These are phyloP conservation scores for Harpegnathos saltator DNA, from an alignment of 1,140 invertebrate species.

Conservation along the genomic window DNA sequence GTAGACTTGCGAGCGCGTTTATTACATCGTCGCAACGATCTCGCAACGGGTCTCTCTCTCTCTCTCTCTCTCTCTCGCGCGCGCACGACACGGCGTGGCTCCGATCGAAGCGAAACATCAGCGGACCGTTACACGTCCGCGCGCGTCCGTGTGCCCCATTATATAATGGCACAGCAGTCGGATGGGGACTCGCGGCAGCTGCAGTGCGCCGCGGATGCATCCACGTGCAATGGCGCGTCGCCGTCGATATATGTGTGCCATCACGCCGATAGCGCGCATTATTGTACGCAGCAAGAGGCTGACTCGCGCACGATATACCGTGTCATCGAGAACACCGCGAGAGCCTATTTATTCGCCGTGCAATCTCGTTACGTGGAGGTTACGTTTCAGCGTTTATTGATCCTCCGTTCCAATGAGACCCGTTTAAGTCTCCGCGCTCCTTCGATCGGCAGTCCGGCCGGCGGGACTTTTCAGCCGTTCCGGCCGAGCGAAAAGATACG, in stretches of 20 bases:
- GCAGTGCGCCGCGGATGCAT: slow-evolving; percentile 31
- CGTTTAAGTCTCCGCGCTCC: background rate
- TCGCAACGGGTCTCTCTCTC: slow-evolving; percentile 44
- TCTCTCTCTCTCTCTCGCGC: too few relatives aligned
- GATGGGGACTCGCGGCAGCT: slow-evolving; percentile 51
- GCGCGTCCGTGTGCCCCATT: slow-evolving; percentile 40
- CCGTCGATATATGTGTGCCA: slow-evolving; percentile 22
- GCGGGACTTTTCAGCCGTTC: background rate
- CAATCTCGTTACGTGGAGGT: background rate
- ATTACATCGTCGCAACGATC: slow-evolving; percentile 26
- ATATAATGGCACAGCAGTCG: slow-evolving; percentile 53
- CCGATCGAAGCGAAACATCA: slow-evolving; percentile 58
- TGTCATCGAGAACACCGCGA: slow-evolving; percentile 11
- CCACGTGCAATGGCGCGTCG: slow-evolving; percentile 40
- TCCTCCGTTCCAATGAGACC: background rate
- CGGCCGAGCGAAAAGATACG: too few relatives aligned
- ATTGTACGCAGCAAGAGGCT: slow-evolving; percentile 34
- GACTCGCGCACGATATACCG: slow-evolving; percentile 18
- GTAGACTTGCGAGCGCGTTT: slow-evolving; percentile 17
- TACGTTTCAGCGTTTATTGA: background rate
- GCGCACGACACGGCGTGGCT: too few relatives aligned
- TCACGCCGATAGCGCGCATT: background rate
- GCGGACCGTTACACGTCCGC: slow-evolving; percentile 60
- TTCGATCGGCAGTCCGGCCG: background rate
- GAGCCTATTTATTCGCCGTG: background rate